These are phyloP conservation scores for Sebastes itinus DNA, from an alignment of 2,797 vertebrate genomes.

Conservation along the genomic window DNA sequence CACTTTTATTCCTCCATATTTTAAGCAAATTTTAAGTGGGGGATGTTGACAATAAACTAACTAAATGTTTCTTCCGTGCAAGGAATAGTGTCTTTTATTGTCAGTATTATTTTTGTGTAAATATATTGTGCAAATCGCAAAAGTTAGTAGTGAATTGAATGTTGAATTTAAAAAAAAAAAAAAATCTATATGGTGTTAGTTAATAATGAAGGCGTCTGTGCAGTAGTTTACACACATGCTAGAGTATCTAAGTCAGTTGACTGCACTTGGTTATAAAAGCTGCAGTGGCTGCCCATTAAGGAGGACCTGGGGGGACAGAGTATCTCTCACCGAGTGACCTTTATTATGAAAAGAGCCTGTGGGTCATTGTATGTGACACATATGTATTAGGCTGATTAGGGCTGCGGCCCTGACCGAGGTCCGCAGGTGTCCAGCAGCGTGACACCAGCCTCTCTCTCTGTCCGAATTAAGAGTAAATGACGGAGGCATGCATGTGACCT, in stretches of 20 bases:
- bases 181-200: neutral
- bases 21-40: neutral
- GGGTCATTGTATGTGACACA: constrained; percentile 86
- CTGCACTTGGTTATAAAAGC: constrained; percentile 50
- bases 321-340: constrained; percentile 83
- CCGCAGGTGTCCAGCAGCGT: constrained; percentile 77
- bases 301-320: constrained; percentile 77
- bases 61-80: neutral
- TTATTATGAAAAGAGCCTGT: constrained; percentile 80
- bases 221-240: constrained; percentile 10
- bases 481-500: constrained; percentile 78
- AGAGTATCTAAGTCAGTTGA: constrained; percentile 18
- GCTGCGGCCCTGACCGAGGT: constrained; percentile 66
- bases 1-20: neutral
- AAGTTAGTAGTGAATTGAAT: neutral
- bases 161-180: neutral
- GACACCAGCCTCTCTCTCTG: constrained; percentile 68
- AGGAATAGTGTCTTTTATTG: neutral
- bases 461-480: constrained; percentile 83
- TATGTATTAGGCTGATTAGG: constrained; percentile 87
- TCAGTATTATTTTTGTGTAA: neutral
- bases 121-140: neutral
- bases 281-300: constrained; percentile 75
- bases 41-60: neutral
- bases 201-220: neutral